Percentiles rank a stretch among this genome's conserved stretches.
These are phyloP conservation scores for Allolobophora icterica DNA, from an alignment of 2,888 invertebrate genomes.

Conservation along the genomic window DNA sequence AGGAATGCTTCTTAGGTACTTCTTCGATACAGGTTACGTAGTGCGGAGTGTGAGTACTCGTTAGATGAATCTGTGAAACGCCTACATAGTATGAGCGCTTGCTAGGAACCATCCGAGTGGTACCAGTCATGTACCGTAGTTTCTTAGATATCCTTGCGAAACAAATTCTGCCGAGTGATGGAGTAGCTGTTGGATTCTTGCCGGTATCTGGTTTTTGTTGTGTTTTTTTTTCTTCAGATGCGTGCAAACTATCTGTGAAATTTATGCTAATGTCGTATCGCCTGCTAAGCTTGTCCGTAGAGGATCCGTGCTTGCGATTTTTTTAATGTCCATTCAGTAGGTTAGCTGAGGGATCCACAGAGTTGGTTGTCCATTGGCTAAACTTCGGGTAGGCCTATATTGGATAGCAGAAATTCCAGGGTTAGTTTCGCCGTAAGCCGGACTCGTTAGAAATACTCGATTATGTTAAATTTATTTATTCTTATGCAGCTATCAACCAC, in stretches of 20 bases:
- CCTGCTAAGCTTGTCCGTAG: background rate
- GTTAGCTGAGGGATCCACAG: background rate
- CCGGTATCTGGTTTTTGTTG: background rate
- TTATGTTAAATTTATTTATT: conserved; percentile 17
- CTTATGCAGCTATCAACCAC: background rate
- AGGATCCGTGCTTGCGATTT: background rate
- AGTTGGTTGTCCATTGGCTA: background rate
- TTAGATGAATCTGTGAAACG: background rate
- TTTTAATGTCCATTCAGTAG: background rate
- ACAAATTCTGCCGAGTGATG: background rate
- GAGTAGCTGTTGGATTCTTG: background rate
- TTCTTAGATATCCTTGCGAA: background rate
- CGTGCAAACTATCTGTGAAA: background rate
- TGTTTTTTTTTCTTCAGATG: background rate
- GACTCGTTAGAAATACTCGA: background rate
- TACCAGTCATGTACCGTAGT: background rate
- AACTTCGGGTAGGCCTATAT: too few species aligned
- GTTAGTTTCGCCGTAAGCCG: background rate
- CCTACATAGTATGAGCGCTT: background rate
- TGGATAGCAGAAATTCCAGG: background rate
- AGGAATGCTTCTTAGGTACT: background rate
- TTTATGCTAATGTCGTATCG: background rate
- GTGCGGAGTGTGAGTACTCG: background rate
- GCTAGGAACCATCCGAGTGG: background rate
- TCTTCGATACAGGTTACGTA: background rate